A percentile compares a stretch with the other conserved stretches of the same genome.
Evolutionary conservation across 2,888 invertebrate species (phyloP).

Genomic region (Sipunculus nudus): DNA sequence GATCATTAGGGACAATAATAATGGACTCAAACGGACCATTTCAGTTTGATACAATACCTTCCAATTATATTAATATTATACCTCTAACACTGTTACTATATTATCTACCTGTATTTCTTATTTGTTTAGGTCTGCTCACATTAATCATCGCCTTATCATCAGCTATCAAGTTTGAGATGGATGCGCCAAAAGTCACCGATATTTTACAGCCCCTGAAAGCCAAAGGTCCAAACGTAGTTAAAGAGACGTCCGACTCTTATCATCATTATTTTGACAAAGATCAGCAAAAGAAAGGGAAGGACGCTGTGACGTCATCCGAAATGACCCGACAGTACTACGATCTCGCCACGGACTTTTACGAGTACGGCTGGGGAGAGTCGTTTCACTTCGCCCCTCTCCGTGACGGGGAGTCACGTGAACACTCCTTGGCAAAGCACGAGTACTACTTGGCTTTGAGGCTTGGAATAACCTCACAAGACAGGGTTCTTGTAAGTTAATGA

Average conservation of each 20-base stretch:
- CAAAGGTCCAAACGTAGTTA: too few species aligned
- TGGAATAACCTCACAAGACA: constrained; percentile 20
- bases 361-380: constrained; percentile 40
- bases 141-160: too few species aligned
- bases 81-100: too few species aligned
- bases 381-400: constrained; percentile 35
- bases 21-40: too few species aligned
- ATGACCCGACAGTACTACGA: constrained; percentile 31
- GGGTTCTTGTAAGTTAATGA: constrained; percentile 26
- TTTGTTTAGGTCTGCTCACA: too few species aligned
- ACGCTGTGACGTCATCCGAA: constrained; percentile 8
- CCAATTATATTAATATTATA: too few species aligned
- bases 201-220: too few species aligned
- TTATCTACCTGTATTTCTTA: too few species aligned
- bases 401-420: constrained; percentile 29
- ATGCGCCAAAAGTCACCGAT: too few species aligned
- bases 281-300: neutral
- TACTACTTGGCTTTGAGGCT: constrained; percentile 34
- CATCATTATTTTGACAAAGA: constrained; percentile 12
- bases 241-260: constrained; percentile 14
- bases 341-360: constrained; percentile 40
- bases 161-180: too few species aligned
- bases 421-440: constrained; percentile 34
- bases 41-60: too few species aligned
- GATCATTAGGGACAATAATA: too few species aligned